These are phyloP conservation scores for Tipula helvola DNA, from an alignment of 2,888 invertebrate genomes.

Conservation along the genomic window DNA sequence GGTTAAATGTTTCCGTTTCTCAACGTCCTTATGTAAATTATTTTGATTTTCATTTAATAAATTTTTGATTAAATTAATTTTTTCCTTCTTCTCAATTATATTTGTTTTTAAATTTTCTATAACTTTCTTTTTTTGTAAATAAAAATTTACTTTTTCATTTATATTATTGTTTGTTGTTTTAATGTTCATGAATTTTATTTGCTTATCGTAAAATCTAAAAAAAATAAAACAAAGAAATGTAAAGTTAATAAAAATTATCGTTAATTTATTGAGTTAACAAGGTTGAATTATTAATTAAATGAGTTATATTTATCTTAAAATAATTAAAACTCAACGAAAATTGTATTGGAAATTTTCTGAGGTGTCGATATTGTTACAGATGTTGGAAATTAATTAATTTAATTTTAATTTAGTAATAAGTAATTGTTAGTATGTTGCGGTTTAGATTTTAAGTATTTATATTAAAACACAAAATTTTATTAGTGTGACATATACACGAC, in stretches of 20 bases:
- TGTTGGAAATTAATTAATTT: too few relatives aligned
- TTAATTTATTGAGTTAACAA: too few relatives aligned
- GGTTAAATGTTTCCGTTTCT: conserved; percentile 28
- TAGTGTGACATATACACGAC: too few relatives aligned
- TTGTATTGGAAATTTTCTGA: too few relatives aligned
- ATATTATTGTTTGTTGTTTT: conserved; percentile 41
- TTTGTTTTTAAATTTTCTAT: conserved; percentile 40
- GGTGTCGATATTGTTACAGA: too few relatives aligned
- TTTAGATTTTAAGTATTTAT: too few relatives aligned
- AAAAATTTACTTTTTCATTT: conserved; percentile 41
- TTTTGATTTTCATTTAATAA: conserved; percentile 43
- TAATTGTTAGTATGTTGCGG: too few relatives aligned
- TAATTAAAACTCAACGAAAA: too few relatives aligned
- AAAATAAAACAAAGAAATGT: conserved; percentile 19
- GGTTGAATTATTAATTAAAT: too few relatives aligned
- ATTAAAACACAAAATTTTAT: too few relatives aligned
- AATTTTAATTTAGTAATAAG: too few relatives aligned
- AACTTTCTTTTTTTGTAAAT: conserved; percentile 37
- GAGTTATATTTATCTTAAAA: too few relatives aligned
- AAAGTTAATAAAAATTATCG: neutral
- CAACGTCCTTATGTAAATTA: conserved; percentile 24
- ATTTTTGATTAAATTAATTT: conserved; percentile 41
- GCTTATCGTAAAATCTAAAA: conserved; percentile 49
- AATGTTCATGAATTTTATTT: conserved; percentile 43
- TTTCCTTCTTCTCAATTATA: conserved; percentile 46